Conservation (phyloP, 2,113 vertebrate species). For the Sphaerodactylus townsendi region DNA sequence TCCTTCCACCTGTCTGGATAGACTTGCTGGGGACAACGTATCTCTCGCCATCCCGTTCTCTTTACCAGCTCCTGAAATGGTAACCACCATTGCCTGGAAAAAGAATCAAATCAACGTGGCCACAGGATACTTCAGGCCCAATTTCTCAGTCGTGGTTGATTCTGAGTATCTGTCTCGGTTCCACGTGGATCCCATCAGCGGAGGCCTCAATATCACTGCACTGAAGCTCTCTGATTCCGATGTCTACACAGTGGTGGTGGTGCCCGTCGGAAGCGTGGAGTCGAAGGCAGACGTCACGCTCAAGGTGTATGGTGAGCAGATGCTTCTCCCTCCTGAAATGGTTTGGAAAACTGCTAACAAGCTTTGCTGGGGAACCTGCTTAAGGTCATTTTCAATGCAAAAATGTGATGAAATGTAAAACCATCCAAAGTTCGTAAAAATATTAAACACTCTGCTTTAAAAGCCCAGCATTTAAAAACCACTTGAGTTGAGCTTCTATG, state of each 20-base stretch:
- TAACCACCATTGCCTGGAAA: constrained; percentile 50
- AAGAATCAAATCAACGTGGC: constrained; percentile 43
- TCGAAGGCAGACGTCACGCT: constrained; percentile 46
- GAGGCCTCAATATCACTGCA: constrained; percentile 48
- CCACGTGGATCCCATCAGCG: constrained; percentile 33
- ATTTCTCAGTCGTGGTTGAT: constrained; percentile 42
- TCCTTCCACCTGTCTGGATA: not conserved
- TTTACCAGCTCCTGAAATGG: not conserved
- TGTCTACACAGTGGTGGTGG: constrained; percentile 54
- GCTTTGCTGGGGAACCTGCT: no score
- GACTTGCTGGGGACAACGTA: not conserved
- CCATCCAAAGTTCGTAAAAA: no score
- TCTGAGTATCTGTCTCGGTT: constrained; percentile 32
- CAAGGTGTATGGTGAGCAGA: constrained; percentile 64
- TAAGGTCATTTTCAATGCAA: no score
- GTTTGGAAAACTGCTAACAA: no score
- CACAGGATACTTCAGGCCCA: constrained; percentile 32
- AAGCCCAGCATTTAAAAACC: no score
- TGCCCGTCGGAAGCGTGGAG: constrained; percentile 26
- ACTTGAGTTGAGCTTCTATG: no score
- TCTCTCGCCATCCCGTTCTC: constrained; percentile 17
- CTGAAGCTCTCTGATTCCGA: constrained; percentile 38
- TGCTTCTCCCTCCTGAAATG: no score
- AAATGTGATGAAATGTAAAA: no score
- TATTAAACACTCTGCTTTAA: no score